Base-by-base conservation (phyloP, 2,113 vertebrate genomes). In the Pithys albifrons region DNA sequence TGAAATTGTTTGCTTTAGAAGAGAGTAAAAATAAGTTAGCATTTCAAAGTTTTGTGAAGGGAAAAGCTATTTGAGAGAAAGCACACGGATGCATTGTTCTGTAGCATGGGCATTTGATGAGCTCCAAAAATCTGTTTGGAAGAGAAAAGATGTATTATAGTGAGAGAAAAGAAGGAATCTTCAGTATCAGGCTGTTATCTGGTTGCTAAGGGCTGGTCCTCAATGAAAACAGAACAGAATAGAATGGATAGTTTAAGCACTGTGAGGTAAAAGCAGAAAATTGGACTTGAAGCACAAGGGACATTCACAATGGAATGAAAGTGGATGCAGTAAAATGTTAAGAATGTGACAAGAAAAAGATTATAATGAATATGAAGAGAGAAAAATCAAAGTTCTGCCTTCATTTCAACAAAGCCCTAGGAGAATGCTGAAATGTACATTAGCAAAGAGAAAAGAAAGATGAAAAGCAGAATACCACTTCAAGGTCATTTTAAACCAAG, bases 211-310 rank as follows among this genome's bases (percentile, higher is more conserved):
- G 84, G 57, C 83, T 96, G 80, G 73, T 75, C 89, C 86, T 91
- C 89, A 62, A 91, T 75, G 90, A 89, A 97, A 96, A 95, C 86
- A 94, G 90, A 91, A 31, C 75, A 95, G 88, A 92, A 96, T 33
- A 91, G 80, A 95, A 96, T 69, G 37, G 92, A 82, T 87, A 91
- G 83, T 92, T 93, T 91, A 94, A 93, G 73, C 52, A 93, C 28
- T 81, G 52, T n/a, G 65, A 80, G 76, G 92, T 85, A 89, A 88
- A 96, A 93, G 90, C 69, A 92, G 95, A 96, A 94, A 96, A 96
- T 91, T 90, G 88, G 96, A 92, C 92, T 93, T 86, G 2, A 25
- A 95, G 88, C 92, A 93, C 61, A 89, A 75, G 73, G 49, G 65
- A 94, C 70, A 73, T 67, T 87, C 76, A 96, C 83, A 92, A 75